Evolutionary conservation across 2,113 vertebrate species (phyloP), one percentile per base, ranked within the genome.

Genomic region (Neogale vison): DNA sequence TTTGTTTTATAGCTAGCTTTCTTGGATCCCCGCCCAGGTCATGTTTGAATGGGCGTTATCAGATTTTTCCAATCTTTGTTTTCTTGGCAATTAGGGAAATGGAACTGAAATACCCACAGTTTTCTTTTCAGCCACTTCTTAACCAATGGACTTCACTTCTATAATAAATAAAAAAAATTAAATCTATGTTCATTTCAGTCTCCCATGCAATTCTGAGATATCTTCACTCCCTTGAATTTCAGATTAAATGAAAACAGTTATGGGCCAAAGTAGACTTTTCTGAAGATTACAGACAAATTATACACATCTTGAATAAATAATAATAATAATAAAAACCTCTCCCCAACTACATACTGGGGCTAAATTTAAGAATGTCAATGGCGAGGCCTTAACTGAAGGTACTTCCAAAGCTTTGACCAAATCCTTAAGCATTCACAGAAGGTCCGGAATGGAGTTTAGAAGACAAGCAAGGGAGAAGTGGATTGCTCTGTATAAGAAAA

Each of bases 1-100:
- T 76, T 87, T 97, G 92, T 77, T 85, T 81, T 81, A 67, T 71
- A 74, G 76, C 57, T 81, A 47, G 52, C 24, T 36, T 82, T 96
- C 93, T 95, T 96, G 93, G 92, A 90, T 61, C 81, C 72, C 36
- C 4, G 77, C 87, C 95, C 93, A 93, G 61, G 18, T 45, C 57
- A 20, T 88, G 45, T 92, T 80, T 81, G 79, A 96, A 97, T 55
- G 52, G 47, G 36, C 26, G n/a, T 74, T 92, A 52, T 93, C 89
- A 84, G 63, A 94, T 93, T 97, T 94, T 81, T 57, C 55, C 85
- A 50, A 61, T 89, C 55, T 83, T 89, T 93, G 55, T 88, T 96
- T 95, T 84, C 95, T 92, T 72, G 87, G 61, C 82, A 81, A 39
- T 83, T 80, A 76, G 12, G 80, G 85, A 97, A 61, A 76, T 52